Evolutionary conservation across 2,113 vertebrate genomes (phyloP).

Genomic region (Albula goreensis): DNA sequence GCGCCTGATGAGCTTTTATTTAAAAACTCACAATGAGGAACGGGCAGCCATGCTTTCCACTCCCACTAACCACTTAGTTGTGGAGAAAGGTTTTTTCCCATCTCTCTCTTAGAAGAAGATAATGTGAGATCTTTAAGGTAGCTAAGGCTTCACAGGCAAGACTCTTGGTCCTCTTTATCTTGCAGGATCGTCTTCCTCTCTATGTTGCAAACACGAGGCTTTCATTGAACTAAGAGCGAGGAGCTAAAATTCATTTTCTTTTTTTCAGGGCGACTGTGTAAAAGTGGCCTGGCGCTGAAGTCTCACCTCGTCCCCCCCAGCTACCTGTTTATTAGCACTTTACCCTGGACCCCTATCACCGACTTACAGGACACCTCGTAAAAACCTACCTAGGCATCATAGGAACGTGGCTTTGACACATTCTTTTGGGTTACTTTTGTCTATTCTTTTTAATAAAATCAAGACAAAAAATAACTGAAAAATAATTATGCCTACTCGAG

Average conservation of each 20-base stretch:
- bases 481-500: conserved; percentile 81
- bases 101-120: conserved; percentile 35
- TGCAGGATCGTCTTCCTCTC: conserved; percentile 36
- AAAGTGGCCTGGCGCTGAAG: conserved; percentile 74
- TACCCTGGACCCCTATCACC: conserved; percentile 81
- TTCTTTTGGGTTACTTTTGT: conserved; percentile 64
- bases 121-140: conserved; percentile 57
- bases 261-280: conserved; percentile 34
- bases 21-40: conserved; percentile 67
- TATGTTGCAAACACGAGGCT: conserved; percentile 35
- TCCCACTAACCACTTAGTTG: conserved; percentile 69
- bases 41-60: conserved; percentile 74
- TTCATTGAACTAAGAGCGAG: conserved; percentile 43
- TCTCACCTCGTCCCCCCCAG: conserved; percentile 73
- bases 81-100: conserved; percentile 41
- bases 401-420: conserved; percentile 70
- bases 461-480: conserved; percentile 92
- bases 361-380: conserved; percentile 88
- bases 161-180: conserved; percentile 42
- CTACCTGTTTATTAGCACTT: conserved; percentile 81
- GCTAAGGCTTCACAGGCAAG: conserved; percentile 42
- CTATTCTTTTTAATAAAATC: conserved; percentile 87
- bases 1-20: conserved; percentile 71
- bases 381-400: conserved; percentile 78
- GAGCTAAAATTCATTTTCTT: conserved; percentile 37